Conservation (phyloP, 2,113 vertebrate species). For the Electrona antarctica region DNA sequence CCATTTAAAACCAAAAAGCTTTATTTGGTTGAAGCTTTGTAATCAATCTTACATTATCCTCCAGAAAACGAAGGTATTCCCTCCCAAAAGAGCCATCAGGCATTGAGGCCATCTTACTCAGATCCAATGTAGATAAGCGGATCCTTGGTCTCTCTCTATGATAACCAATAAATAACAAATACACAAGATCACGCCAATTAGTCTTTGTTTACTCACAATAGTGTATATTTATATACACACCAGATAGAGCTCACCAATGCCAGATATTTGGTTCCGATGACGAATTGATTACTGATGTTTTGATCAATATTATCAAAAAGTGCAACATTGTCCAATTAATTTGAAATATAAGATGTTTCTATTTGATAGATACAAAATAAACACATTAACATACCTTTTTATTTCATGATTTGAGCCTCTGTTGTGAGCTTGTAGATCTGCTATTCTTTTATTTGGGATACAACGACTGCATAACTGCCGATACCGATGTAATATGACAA, state of each 20-base stretch:
- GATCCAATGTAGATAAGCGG: slow-evolving; percentile 86
- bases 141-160: slow-evolving; percentile 91
- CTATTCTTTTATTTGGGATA: too few species aligned
- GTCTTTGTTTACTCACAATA: neutral
- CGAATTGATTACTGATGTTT: too few species aligned
- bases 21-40: neutral
- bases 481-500: neutral
- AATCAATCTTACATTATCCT: slow-evolving; percentile 85
- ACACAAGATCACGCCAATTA: neutral
- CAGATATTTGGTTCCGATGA: too few species aligned
- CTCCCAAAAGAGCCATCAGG: slow-evolving; percentile 86
- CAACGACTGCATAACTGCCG: too few species aligned
- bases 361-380: too few species aligned
- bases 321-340: too few species aligned
- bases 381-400: too few species aligned
- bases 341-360: too few species aligned
- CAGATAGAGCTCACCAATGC: too few species aligned
- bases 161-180: slow-evolving; percentile 3
- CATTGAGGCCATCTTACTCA: slow-evolving; percentile 79
- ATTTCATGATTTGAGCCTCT: too few species aligned
- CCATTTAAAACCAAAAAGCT: neutral
- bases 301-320: too few species aligned
- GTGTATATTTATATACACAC: neutral
- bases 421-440: too few species aligned
- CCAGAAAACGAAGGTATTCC: slow-evolving; percentile 89